A percentile compares a stretch with the other conserved stretches of the same genome.
Evolutionary conservation across 2,797 vertebrate genomes (phyloP).

Genomic region (Protonibea diacanthus): DNA sequence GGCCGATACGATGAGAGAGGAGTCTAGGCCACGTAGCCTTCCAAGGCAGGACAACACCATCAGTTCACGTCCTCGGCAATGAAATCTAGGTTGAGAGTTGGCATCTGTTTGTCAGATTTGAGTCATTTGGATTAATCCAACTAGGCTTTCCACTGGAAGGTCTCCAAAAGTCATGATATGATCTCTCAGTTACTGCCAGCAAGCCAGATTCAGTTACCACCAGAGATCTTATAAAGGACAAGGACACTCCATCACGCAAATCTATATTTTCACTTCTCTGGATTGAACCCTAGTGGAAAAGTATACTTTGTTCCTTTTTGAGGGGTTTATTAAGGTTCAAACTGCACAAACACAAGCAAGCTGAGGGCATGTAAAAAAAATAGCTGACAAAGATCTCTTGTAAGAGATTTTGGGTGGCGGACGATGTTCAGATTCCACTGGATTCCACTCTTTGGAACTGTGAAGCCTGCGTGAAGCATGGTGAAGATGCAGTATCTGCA

Average conservation of each 20-base stretch:
- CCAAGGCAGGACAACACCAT: background rate
- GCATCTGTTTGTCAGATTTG: slow-evolving; percentile 28
- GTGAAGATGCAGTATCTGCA: background rate
- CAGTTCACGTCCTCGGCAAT: background rate
- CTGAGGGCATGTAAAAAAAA: slow-evolving; percentile 11
- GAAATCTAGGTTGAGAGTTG: background rate
- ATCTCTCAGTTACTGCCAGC: slow-evolving; percentile 30
- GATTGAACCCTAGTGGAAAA: background rate
- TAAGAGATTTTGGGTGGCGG: background rate
- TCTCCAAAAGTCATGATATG: slow-evolving; percentile 27
- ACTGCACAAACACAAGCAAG: slow-evolving; percentile 4
- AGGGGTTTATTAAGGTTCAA: slow-evolving; percentile 24
- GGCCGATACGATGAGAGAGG: background rate
- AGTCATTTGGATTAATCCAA: slow-evolving; percentile 15
- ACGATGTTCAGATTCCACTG: background rate
- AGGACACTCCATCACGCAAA: slow-evolving; percentile 20
- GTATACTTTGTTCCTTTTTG: slow-evolving; percentile 6
- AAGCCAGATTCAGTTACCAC: slow-evolving; percentile 1
- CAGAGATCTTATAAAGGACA: background rate
- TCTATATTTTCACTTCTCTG: slow-evolving; percentile 23
- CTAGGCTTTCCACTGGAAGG: slow-evolving; percentile 13
- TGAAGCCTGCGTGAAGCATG: background rate
- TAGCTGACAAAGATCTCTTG: too few species aligned
- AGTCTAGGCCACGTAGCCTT: background rate
- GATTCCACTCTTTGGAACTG: background rate